Evolutionary conservation across 2,888 invertebrate species (phyloP).

Genomic region (Diarsia dahlii): DNA sequence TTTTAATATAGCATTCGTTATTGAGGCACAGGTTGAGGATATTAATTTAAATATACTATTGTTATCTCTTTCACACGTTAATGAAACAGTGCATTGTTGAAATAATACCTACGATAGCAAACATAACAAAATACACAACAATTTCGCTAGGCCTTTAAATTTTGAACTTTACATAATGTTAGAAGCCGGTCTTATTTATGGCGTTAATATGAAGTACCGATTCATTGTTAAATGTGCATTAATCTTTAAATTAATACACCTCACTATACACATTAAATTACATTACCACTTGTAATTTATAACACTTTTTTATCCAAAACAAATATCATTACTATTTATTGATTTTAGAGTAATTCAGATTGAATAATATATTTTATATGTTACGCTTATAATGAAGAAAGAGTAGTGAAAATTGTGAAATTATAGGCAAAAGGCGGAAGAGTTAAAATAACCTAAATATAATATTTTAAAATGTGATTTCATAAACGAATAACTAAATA

Average conservation of each 20-base stretch:
- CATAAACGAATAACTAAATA: constrained; percentile 14
- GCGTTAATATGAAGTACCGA: constrained; percentile 8
- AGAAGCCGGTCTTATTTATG: constrained; percentile 63
- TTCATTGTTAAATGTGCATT: not conserved
- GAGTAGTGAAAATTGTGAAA: constrained; percentile 49
- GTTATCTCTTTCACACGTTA: constrained; percentile 47
- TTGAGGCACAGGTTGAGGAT: constrained; percentile 78
- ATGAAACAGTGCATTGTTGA: constrained; percentile 28
- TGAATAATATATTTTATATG: not conserved
- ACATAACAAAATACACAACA: constrained; percentile 51
- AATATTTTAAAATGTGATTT: constrained; percentile 50
- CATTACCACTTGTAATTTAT: constrained; percentile 1
- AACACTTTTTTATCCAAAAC: constrained; percentile 3
- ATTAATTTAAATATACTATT: constrained; percentile 63
- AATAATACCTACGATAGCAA: constrained; percentile 49
- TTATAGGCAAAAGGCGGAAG: constrained; percentile 61
- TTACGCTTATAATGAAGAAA: constrained; percentile 19
- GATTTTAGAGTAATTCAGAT: constrained; percentile 11
- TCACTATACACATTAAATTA: constrained; percentile 2
- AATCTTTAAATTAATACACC: constrained; percentile 8
- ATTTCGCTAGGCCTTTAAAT: constrained; percentile 63
- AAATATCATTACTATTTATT: not conserved
- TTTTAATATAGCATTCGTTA: constrained; percentile 69
- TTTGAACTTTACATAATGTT: constrained; percentile 33
- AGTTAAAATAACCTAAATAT: constrained; percentile 54